Base-by-base conservation (phyloP, 2,888 invertebrate genomes). In the Apantesis nais region DNA sequence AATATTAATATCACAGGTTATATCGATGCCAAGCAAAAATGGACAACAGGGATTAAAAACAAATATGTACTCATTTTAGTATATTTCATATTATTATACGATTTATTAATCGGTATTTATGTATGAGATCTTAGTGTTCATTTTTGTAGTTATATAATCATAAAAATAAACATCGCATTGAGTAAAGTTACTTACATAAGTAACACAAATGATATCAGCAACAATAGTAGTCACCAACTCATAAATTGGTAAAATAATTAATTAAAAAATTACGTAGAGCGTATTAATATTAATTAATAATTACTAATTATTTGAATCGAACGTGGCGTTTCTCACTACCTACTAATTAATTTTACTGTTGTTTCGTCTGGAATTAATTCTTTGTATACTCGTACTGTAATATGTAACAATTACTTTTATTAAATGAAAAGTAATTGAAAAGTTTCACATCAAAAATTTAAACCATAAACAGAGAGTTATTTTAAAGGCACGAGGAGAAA, bases 321-420 rank as follows among this genome's bases (percentile, higher is more conserved):
- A 34, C 68, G 55, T 34, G 67, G 48, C 66, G 72, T 72, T 68
- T 77, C 67, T 70, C 70, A 70, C 70, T 71, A 62, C 64, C 60
- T 34, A 68, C 39, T 61, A 74, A 66, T 77, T 79, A 77, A 79
- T 81, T 77, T 67, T 66, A 62, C 8, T 64, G 68, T 75, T 71
- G 72, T 74, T 71, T 72, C 19, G 66, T 68, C 48, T 69, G 68
- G 60, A 0, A 22, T 63, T 65, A 73, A 75, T 71, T 77, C 79
- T 71, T 74, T 73, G 52, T 34, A 48, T 48, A 48, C 48, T 48
- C 44, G 16, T 44, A 44, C 16, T 8, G 0, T 16, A 25, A 62
- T 61, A 37, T 22, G 1, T n/a, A 37, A 19, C 12, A 37, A 5
- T 37, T 12, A 19, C 5, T 37, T 11, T 62, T 1, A 9, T 63